Base-by-base conservation (phyloP, 2,113 vertebrate genomes). In the Mellivora capensis region DNA sequence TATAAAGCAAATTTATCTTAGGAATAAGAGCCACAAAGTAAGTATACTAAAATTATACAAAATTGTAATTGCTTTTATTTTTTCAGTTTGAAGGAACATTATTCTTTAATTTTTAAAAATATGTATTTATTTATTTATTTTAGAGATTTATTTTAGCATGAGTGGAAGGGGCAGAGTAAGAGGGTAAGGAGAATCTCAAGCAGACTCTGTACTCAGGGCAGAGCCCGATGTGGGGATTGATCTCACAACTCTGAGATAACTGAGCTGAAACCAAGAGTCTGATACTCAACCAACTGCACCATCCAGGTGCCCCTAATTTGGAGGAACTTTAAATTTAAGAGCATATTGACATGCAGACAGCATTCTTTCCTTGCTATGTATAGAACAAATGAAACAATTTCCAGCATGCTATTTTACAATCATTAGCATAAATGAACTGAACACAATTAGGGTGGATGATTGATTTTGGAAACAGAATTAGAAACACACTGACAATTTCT, bases 401-500 rank as follows among this genome's bases (percentile, higher is more conserved):
- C 7, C n/a, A 77, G 37, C 42, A 86, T 64, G 18, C 29, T 88
- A 47, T 89, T 95, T 81, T 84, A 94, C 13, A 14, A 71, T 72
- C 23, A 85, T 62, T 79, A 92, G 84, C 34, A 95, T 90, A 96
- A 95, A 90, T 82, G 31, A 85, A 69, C 18, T 39, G 3, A 84
- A 83, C 3, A 72, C 13, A 93, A 13, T 52, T 64, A 82, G 27
- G 7, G 17, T 42, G 0, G 20, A 61, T 47, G 10, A 82, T 18
- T 94, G 42, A 86, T 88, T 96, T 90, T 79, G 15, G n/a, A 91
- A 91, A 23, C 42, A 97, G n/a, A 81, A 87, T 82, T 57, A 69
- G 5, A 86, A 93, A 83, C 11, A 79, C 18, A 82, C 1, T 76
- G 59, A 86, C n/a, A 62, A 90, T 77, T 93, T 96, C 23, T 91